These are phyloP conservation scores for Bambusicola thoracicus DNA, from an alignment of 2,113 vertebrate species.

Conservation along the genomic window DNA sequence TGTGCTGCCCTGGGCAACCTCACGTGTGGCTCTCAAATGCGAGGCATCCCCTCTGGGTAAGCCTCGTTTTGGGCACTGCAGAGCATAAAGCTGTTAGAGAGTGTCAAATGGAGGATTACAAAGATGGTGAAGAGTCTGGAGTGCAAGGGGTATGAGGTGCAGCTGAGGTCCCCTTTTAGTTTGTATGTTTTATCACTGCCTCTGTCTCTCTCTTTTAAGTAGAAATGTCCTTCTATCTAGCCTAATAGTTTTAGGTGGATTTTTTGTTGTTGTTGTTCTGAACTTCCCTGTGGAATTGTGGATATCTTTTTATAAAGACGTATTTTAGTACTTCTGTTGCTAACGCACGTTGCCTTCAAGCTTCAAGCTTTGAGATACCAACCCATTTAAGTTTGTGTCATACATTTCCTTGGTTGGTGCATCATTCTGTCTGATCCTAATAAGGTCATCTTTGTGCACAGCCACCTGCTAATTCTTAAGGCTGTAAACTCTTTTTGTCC, in stretches of 20 bases:
- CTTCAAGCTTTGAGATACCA: neutral
- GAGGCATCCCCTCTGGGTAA: neutral
- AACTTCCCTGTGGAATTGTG: neutral
- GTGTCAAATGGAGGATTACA: neutral
- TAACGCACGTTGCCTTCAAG: neutral
- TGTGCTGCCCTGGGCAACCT: neutral
- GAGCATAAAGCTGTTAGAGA: neutral
- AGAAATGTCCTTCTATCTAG: neutral
- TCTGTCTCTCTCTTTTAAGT: neutral
- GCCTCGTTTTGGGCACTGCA: neutral
- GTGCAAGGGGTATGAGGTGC: neutral
- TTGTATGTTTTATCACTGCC: neutral
- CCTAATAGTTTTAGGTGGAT: neutral
- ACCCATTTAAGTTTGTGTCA: neutral
- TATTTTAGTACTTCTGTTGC: neutral
- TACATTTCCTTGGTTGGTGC: neutral
- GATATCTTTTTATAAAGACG: neutral
- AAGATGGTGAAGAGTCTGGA: neutral
- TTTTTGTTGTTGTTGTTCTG: neutral
- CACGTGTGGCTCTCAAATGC: neutral
- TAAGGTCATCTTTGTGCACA: neutral
- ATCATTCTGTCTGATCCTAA: conserved; percentile 12
- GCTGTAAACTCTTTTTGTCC: neutral
- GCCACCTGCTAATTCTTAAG: conserved; percentile 29
- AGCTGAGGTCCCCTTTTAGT: neutral